Conservation (phyloP, 2,113 vertebrate genomes). For the Marmota monax region DNA sequence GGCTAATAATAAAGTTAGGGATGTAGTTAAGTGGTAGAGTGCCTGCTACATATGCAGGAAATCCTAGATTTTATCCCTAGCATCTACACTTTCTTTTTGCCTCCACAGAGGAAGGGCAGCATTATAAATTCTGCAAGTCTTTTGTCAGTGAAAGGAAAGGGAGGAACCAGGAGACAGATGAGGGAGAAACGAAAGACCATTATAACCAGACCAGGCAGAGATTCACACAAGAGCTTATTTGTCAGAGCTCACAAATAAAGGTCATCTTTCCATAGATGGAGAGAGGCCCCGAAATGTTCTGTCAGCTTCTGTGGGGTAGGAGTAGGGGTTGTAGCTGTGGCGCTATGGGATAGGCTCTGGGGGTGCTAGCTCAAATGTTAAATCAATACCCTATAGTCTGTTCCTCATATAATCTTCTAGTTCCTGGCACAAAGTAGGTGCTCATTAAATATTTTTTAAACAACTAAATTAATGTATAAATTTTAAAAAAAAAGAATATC, state of each 20-base stretch:
- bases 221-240: too few relatives aligned
- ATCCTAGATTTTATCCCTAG: conserved; percentile 33
- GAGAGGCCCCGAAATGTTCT: too few relatives aligned
- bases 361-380: too few relatives aligned
- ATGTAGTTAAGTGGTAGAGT: conserved; percentile 39
- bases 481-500: conserved; percentile 28
- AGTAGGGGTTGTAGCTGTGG: too few relatives aligned
- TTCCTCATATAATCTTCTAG: background rate
- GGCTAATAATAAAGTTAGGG: background rate
- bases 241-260: too few relatives aligned
- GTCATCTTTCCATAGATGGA: too few relatives aligned
- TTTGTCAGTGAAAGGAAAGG: background rate
- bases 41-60: background rate
- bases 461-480: conserved; percentile 21
- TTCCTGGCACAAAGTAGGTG: conserved; percentile 19
- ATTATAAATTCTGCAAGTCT: conserved; percentile 36
- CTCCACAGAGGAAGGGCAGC: conserved; percentile 27
- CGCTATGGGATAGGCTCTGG: too few relatives aligned
- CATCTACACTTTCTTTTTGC: conserved; percentile 52
- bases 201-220: too few relatives aligned
- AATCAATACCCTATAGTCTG: too few relatives aligned
- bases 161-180: too few relatives aligned
- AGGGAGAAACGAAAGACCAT: too few relatives aligned
- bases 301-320: too few relatives aligned
- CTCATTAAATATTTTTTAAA: conserved; percentile 34